phyloP scores from a whole-genome alignment of 2,113 vertebrate genomes.

The Paedocypris sp. region DNA sequence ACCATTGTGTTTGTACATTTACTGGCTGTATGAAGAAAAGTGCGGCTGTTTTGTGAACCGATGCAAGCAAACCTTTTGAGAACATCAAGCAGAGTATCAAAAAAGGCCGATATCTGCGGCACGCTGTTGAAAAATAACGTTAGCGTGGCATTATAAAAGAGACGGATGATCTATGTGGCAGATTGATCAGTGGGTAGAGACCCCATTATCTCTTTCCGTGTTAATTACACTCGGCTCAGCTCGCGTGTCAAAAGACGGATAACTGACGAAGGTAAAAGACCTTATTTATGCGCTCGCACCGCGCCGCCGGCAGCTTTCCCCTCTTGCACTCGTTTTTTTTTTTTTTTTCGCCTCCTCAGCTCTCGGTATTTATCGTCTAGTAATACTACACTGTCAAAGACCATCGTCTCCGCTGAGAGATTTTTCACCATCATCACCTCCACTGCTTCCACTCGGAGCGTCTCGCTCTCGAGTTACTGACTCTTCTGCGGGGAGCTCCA shows the following conservation, averaged over 20 bases:
- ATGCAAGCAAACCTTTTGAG: constrained; percentile 47
- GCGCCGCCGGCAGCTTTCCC: constrained; percentile 42
- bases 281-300: constrained; percentile 65
- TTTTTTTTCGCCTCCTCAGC: constrained; percentile 35
- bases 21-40: not conserved
- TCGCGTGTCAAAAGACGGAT: constrained; percentile 68
- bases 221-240: constrained; percentile 68
- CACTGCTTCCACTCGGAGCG: constrained; percentile 20
- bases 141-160: constrained; percentile 49
- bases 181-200: constrained; percentile 69
- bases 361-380: constrained; percentile 51
- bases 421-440: constrained; percentile 39
- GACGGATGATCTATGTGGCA: constrained; percentile 61
- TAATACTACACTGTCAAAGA: constrained; percentile 53
- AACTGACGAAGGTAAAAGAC: constrained; percentile 70
- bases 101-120: constrained; percentile 24
- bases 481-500: not conserved
- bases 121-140: constrained; percentile 43
- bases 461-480: constrained; percentile 25
- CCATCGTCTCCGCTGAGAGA: constrained; percentile 44
- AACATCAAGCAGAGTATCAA: constrained; percentile 44
- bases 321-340: constrained; percentile 20
- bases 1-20: not conserved
- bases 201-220: constrained; percentile 71
- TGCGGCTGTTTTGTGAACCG: constrained; percentile 7